phyloP scores from a whole-genome alignment of 2,113 vertebrate species.

The Empidonax alnorum region DNA sequence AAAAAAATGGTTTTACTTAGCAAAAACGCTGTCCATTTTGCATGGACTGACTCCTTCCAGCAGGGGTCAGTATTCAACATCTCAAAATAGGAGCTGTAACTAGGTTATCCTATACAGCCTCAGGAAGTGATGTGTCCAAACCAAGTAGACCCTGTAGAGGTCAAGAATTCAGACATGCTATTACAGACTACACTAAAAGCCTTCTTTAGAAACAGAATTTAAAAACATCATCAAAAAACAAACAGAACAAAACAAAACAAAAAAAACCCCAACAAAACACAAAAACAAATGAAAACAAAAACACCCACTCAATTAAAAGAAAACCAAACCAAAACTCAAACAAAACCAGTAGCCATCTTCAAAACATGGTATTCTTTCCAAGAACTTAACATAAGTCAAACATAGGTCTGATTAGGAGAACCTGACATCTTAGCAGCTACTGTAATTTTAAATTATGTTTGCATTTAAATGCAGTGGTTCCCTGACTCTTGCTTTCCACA shows the following conservation, averaged over 20 bases:
- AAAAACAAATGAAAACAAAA: too few relatives aligned
- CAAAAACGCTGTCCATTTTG: fast-evolving
- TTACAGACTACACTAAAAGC: not conserved
- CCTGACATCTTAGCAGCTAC: not conserved
- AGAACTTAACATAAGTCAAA: not conserved
- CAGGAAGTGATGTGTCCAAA: not conserved
- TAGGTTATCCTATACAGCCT: not conserved
- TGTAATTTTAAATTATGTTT: not conserved
- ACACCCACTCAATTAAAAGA: too few relatives aligned
- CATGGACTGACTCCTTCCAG: not conserved
- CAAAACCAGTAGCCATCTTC: not conserved
- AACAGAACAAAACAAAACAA: too few relatives aligned
- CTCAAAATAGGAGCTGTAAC: not conserved
- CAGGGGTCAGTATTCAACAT: not conserved
- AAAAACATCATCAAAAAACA: not conserved
- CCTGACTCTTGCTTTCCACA: not conserved
- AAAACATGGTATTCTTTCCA: not conserved
- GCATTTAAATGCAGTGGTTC: not conserved
- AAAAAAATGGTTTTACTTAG: not conserved
- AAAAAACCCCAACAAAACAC: not conserved
- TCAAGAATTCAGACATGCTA: not conserved
- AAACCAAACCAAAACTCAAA: not conserved
- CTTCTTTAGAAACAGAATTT: not conserved
- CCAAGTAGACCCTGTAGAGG: not conserved
- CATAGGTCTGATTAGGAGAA: not conserved